Evolutionary conservation across 2,797 vertebrate species (phyloP), one percentile per base, ranked within the genome.

Genomic region (Diglossa cyanea): DNA sequence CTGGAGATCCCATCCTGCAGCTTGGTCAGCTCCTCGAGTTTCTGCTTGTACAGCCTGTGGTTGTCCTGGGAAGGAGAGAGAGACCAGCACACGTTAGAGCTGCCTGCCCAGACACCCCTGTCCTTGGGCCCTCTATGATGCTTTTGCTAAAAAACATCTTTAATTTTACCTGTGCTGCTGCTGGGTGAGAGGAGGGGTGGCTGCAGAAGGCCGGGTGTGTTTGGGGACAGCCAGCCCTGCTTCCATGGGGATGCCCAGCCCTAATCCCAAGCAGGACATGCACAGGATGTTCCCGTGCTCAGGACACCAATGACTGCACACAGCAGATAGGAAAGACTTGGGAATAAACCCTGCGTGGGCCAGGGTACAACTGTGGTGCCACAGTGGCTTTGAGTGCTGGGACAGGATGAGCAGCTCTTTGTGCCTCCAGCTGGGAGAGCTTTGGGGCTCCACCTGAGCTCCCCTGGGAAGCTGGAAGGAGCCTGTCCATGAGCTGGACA

Each of bases 1-100:
- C 97, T 97, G 21, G 98, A 98, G 88, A 99, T 99, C 23, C 57
- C 98, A 2, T 96, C 98, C 95, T 99, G 99, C 15, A 99, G 98
- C 95, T 98, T 98, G 84, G 98, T 98, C 35, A 99, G 96, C 96
- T 99, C 99, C 86, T 99, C 98, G 9, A 99, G 96, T 94, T 99
- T 99, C 95, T 99, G 98, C 93, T 98, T 97, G 97, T 99, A 99
- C 50, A 97, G 97, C 84, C 94, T 98, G 95, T 99, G 99, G 58
- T 98, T 98, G 74, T 99, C 99, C 99, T 99, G 94, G 75, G 23
- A 57, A 93, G 11, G 76, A 72, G 19, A 39, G 74, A 72, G 18
- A 42, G n/a, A 81, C 13, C 16, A 0, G 26, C 25, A 10, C 0
- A 6, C 1, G 0, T 58, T 9, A 55, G 57, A 37, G 68, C 61